Percentiles rank a stretch among this genome's conserved stretches.
Evolutionary conservation across 2,888 invertebrate genomes (phyloP).

Genomic region (Aphodius sticticus): DNA sequence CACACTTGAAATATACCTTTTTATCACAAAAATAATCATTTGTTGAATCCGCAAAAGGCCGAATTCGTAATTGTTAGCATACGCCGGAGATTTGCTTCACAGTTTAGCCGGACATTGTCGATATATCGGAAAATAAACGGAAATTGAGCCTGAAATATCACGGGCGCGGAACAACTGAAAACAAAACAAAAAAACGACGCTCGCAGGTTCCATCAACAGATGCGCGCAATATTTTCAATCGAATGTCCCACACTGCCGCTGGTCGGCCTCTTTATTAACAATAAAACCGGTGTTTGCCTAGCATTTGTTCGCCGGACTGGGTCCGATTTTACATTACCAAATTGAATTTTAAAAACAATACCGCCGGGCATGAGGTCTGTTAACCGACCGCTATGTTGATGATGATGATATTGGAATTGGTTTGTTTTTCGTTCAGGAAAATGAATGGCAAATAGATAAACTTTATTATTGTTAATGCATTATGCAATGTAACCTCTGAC

Average conservation of each 20-base stretch:
- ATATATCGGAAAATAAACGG: neutral
- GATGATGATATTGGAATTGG: too few relatives aligned
- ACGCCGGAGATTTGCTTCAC: neutral
- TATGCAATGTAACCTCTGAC: too few relatives aligned
- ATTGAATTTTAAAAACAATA: slow-evolving; percentile 4
- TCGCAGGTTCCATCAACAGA: neutral
- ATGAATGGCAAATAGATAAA: too few relatives aligned
- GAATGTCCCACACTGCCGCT: neutral
- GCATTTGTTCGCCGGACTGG: neutral
- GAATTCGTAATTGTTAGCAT: neutral
- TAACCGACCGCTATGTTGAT: neutral
- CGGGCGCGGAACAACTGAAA: neutral
- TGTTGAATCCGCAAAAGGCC: neutral
- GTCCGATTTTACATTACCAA: neutral
- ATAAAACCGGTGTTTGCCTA: neutral
- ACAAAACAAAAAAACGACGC: neutral
- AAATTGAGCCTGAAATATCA: neutral
- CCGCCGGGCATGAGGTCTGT: neutral
- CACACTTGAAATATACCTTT: too few relatives aligned
- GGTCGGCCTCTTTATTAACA: neutral
- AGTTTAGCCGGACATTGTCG: neutral
- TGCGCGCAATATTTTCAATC: neutral
- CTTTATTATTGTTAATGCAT: too few relatives aligned
- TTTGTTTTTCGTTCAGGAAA: too few relatives aligned
- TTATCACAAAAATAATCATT: neutral